These are phyloP conservation scores for Leptinotarsa haldemani DNA, from an alignment of 2,888 invertebrate genomes.

Conservation along the genomic window DNA sequence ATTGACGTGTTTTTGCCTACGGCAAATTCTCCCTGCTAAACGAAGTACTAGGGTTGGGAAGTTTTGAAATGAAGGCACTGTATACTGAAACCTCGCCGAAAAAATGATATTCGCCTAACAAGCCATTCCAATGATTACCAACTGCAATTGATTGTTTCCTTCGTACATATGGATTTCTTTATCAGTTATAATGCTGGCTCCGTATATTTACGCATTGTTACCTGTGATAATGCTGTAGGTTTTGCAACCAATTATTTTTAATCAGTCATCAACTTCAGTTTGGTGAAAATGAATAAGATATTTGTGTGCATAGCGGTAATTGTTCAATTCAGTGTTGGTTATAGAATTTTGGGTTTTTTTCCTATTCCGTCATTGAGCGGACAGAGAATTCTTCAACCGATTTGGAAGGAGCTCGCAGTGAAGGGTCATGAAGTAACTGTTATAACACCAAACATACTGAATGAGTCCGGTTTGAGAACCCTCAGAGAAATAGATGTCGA, in stretches of 20 bases:
- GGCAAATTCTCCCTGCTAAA: too few relatives aligned
- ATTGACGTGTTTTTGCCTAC: too few relatives aligned
- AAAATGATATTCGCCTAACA: too few relatives aligned
- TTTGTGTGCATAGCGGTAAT: background rate
- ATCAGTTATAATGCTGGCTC: too few relatives aligned
- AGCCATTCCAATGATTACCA: too few relatives aligned
- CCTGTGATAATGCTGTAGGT: too few relatives aligned
- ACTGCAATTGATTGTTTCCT: too few relatives aligned
- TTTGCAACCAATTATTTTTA: background rate
- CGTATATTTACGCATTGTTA: too few relatives aligned
- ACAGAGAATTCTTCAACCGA: constrained; percentile 44
- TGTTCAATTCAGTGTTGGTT: background rate
- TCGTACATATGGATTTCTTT: too few relatives aligned
- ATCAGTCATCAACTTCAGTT: background rate
- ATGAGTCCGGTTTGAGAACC: constrained; percentile 43
- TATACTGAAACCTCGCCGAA: too few relatives aligned
- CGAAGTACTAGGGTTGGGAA: too few relatives aligned
- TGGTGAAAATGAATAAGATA: background rate
- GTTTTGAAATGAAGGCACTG: too few relatives aligned
- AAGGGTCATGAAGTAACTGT: constrained; percentile 49
- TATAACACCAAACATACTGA: constrained; percentile 47
- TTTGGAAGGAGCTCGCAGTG: constrained; percentile 48
- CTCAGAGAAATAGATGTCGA: constrained; percentile 49
- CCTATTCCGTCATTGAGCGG: constrained; percentile 34
- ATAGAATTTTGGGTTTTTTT: constrained; percentile 25